These are phyloP conservation scores for Philotrypesis tridentata DNA, from an alignment of 1,140 invertebrate species.

Conservation along the genomic window DNA sequence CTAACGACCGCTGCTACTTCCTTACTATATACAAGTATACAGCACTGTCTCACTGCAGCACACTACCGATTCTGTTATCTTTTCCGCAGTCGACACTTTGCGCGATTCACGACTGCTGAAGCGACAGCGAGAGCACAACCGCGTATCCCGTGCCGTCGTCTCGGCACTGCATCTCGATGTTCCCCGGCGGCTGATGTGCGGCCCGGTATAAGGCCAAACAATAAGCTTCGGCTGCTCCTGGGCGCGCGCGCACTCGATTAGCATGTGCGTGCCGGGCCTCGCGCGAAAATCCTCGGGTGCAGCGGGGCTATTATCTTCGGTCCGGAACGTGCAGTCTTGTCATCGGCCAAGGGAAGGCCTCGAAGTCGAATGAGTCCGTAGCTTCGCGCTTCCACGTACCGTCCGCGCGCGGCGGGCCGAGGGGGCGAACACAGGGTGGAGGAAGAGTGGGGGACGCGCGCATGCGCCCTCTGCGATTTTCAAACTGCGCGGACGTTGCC, in stretches of 20 bases:
- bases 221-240: too few species aligned
- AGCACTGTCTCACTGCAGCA: background rate
- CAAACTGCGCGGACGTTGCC: background rate
- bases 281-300: background rate
- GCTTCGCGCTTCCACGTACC: background rate
- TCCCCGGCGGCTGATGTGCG: too few species aligned
- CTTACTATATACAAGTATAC: background rate
- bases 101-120: background rate
- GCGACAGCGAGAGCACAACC: background rate
- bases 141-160: background rate
- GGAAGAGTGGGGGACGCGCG: background rate
- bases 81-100: background rate
- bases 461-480: background rate
- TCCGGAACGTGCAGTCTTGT: background rate
- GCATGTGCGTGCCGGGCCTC: too few species aligned
- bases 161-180: background rate
- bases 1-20: too few species aligned
- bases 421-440: background rate
- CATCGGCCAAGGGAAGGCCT: background rate
- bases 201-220: too few species aligned
- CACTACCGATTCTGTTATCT: too few species aligned
- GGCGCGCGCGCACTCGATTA: too few species aligned
- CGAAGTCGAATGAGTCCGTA: constrained; percentile 6
- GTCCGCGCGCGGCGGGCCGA: too few species aligned
- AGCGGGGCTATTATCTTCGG: background rate